These are phyloP conservation scores for Pheosia tremula DNA, from an alignment of 2,888 invertebrate species.

Conservation along the genomic window DNA sequence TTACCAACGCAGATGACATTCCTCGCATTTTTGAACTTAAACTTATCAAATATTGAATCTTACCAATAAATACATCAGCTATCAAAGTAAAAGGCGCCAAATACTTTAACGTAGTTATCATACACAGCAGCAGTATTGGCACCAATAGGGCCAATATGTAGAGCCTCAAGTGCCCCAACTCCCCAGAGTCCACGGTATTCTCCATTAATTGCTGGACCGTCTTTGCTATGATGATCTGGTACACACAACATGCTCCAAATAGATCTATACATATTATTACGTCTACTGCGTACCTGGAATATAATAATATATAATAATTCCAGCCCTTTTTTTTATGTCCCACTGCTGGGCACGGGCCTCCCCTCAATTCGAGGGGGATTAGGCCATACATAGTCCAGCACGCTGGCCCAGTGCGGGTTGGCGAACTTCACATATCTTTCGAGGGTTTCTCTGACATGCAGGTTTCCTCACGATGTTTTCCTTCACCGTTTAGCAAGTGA, in stretches of 20 bases:
- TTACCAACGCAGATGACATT: too few species aligned
- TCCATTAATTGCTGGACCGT: constrained; percentile 66
- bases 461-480: too few species aligned
- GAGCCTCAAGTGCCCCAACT: constrained; percentile 56
- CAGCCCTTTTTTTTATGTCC: too few species aligned
- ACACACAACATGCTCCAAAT: constrained; percentile 76
- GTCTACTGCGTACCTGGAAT: constrained; percentile 58
- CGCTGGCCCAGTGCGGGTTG: too few species aligned
- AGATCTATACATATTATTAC: constrained; percentile 69
- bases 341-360: too few species aligned
- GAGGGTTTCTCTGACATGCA: too few species aligned
- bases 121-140: constrained; percentile 70
- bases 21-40: too few species aligned
- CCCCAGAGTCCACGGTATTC: constrained; percentile 33
- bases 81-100: constrained; percentile 72
- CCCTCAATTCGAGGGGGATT: too few species aligned
- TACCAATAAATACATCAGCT: constrained; percentile 74
- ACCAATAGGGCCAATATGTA: constrained; percentile 64
- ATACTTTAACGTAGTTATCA: constrained; percentile 76
- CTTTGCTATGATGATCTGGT: constrained; percentile 76
- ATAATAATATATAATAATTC: too few species aligned
- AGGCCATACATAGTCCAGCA: too few species aligned
- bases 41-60: constrained; percentile 16
- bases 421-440: too few species aligned
- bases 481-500: too few species aligned